Base-by-base conservation (phyloP, 2,113 vertebrate genomes). In the Falcunculus frontatus region DNA sequence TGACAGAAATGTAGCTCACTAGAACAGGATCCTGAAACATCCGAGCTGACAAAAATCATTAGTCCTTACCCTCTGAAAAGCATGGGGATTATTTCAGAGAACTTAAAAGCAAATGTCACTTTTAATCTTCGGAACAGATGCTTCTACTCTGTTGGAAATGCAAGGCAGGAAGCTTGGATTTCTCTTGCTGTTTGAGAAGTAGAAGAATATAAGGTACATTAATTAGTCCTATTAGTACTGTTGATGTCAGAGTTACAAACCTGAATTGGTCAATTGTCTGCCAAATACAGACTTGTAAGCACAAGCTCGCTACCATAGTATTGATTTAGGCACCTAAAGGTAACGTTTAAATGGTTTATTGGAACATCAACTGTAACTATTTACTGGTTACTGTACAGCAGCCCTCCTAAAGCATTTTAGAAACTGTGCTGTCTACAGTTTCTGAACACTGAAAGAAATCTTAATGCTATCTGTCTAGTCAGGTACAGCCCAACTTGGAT, bases 201-300 rank as follows among this genome's bases (percentile, higher is more conserved):
- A 69, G 46, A 87, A 77, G 16, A 73, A 33, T 37, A 32, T 32
- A 60, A 62, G 30, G 25, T 52, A 47, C 9, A 22, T 86, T 73
- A 78, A 67, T 81, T 68, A 76, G 56, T 56, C 26, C 16, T 33
- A 0, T 78, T 74, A 42, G 17, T 74, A 32, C 53, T 44, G 32
- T 19, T 94, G 56, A 42, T 91, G 29, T 72, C 46, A 53, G 53
- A 75, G 33, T 12, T 76, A n/a, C 16, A 9, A 92, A 79, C n/a
- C 19, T 41, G 30, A 85, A 60, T 11, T 52, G 55, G 5, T 18
- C 59, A 37, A 9, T 13, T 88, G 4, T 57, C 46, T 95, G 29
- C 47, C 27, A 50, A 50, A 49, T 0, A 0, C 2, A 17, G n/a
- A 27, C 8, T 3, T n/a, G 4, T 39, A 72, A 55, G n/a, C 1